A percentile compares a stretch with the other conserved stretches of the same genome.
Evolutionary conservation across 1,140 invertebrate species (phyloP).

Genomic region (Lerema accius): DNA sequence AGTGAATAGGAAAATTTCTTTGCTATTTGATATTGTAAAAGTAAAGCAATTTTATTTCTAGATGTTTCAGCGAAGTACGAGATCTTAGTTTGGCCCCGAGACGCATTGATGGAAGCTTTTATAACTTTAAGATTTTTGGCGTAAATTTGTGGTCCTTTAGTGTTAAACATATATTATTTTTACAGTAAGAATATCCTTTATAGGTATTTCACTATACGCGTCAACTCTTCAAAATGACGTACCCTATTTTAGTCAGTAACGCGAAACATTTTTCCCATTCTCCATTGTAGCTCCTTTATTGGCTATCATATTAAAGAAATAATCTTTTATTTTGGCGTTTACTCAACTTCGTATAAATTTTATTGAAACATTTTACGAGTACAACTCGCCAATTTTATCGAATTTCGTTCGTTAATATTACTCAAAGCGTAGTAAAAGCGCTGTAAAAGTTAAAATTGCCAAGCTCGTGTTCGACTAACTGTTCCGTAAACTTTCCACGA

Average conservation of each 20-base stretch:
- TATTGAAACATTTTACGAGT: conserved; percentile 6
- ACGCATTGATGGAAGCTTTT: no score
- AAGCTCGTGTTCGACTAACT: not conserved
- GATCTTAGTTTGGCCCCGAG: no score
- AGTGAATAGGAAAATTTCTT: not conserved
- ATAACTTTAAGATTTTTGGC: no score
- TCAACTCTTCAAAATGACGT: no score
- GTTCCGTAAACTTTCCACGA: not conserved
- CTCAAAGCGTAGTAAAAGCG: not conserved
- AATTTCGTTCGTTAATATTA: not conserved
- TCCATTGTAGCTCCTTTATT: not conserved
- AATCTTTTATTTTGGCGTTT: conserved; percentile 2
- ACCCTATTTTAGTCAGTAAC: no score
- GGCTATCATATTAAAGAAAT: conserved; percentile 1
- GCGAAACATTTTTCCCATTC: not conserved
- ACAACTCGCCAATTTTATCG: not conserved
- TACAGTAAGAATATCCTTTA: no score
- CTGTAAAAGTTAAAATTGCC: not conserved
- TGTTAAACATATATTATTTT: no score
- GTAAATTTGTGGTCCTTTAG: no score
- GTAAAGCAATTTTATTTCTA: no score
- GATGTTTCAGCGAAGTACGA: no score
- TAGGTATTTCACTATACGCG: no score
- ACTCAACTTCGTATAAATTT: conserved; percentile 3
- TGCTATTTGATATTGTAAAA: not conserved